Evolutionary conservation across 1,140 invertebrate species (phyloP).

Genomic region (Dendrolimus kikuchii): DNA sequence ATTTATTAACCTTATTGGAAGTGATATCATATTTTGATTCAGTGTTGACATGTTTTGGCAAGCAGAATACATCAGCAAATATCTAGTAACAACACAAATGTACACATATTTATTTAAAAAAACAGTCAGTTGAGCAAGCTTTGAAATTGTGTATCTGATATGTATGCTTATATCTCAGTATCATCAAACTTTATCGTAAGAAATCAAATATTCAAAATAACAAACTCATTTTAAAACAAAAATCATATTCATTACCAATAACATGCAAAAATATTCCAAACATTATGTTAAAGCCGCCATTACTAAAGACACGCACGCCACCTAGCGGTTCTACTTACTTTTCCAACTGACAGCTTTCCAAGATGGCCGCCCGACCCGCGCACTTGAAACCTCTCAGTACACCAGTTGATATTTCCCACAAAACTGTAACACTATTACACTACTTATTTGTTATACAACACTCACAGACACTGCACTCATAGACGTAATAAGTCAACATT

Average conservation of each 20-base stretch:
- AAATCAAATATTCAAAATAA: conserved; percentile 7
- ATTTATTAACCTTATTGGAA: no score
- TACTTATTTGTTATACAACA: neutral
- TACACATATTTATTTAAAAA: no score
- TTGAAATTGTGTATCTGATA: no score
- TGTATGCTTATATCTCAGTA: no score
- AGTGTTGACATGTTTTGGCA: no score
- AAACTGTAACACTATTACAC: conserved; percentile 13
- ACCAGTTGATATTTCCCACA: conserved; percentile 23
- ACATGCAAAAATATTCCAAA: conserved; percentile 65
- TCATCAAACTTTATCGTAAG: neutral
- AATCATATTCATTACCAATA: conserved; percentile 18
- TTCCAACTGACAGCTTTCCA: conserved; percentile 34
- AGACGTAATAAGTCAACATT: no score
- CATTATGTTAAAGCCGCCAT: conserved; percentile 36
- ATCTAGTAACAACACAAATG: no score
- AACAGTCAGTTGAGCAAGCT: no score
- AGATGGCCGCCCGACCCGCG: conserved; percentile 38
- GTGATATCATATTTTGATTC: no score
- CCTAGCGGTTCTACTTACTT: conserved; percentile 51
- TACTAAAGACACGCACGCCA: conserved; percentile 52
- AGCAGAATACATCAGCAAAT: no score
- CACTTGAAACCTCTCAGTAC: conserved; percentile 20
- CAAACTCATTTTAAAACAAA: conserved; percentile 16
- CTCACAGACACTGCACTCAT: no score